phyloP scores from a whole-genome alignment of 2,797 vertebrate genomes.

The Aplochiton taeniatus region DNA sequence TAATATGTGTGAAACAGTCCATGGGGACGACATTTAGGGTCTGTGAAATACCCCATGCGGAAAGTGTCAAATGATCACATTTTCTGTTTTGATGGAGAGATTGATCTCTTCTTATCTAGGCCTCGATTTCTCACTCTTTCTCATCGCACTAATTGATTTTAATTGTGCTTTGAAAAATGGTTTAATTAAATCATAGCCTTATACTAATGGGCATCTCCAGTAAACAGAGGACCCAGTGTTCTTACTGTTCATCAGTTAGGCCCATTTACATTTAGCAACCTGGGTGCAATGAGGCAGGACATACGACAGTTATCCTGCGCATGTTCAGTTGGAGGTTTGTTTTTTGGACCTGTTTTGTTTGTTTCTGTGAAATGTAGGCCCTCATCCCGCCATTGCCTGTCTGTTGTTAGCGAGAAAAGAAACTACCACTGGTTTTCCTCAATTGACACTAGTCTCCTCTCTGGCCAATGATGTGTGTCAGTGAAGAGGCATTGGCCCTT shows the following conservation, averaged over 20 bases:
- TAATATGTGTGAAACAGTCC: conserved; percentile 31
- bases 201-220: conserved; percentile 44
- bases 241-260: conserved; percentile 11
- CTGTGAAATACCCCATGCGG: conserved; percentile 1
- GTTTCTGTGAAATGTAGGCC: conserved; percentile 19
- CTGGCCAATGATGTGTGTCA: conserved; percentile 31
- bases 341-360: conserved; percentile 1
- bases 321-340: not conserved
- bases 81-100: conserved; percentile 30
- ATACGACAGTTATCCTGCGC: not conserved
- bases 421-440: not conserved
- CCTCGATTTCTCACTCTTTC: conserved; percentile 20
- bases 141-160: conserved; percentile 54
- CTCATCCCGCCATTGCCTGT: too few species aligned
- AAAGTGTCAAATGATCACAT: conserved; percentile 27
- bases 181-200: conserved; percentile 49
- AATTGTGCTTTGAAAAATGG: conserved; percentile 42
- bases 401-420: not conserved
- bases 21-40: conserved; percentile 18
- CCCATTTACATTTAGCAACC: conserved; percentile 19
- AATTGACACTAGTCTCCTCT: not conserved
- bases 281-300: not conserved
- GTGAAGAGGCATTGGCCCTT: conserved; percentile 15
- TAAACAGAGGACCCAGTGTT: conserved; percentile 19
- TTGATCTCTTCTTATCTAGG: conserved; percentile 2